A percentile compares a stretch with the other conserved stretches of the same genome.
Evolutionary conservation across 1,140 invertebrate species (phyloP).

Genomic region (Drosophila teissieri): DNA sequence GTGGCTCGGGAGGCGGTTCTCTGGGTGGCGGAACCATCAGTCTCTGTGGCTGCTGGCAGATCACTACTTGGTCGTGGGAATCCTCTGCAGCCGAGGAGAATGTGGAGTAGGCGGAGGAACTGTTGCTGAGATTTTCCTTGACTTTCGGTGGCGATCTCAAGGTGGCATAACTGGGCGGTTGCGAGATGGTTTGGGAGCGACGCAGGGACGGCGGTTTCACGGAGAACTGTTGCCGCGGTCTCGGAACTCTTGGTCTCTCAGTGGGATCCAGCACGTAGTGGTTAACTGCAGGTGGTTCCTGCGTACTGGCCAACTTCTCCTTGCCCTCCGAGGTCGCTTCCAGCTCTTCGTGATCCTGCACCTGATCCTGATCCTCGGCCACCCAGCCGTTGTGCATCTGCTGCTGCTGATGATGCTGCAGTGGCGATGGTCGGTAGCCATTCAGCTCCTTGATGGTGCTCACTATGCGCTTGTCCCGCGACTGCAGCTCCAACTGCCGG

Average conservation of each 20-base stretch:
- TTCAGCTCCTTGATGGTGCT: slow-evolving; percentile 86
- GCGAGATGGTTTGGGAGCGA: slow-evolving; percentile 75
- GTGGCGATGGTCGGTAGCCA: slow-evolving; percentile 86
- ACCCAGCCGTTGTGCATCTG: slow-evolving; percentile 86
- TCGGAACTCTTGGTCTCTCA: slow-evolving; percentile 54
- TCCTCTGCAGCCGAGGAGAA: slow-evolving; percentile 45
- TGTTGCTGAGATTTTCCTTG: slow-evolving; percentile 29
- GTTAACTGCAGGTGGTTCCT: slow-evolving; percentile 44
- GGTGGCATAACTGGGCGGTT: slow-evolving; percentile 56
- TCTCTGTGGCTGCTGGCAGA: slow-evolving; percentile 72
- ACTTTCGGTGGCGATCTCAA: slow-evolving; percentile 30
- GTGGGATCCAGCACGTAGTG: slow-evolving; percentile 78
- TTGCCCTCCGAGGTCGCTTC: neutral
- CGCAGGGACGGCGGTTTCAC: slow-evolving; percentile 71
- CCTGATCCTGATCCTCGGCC: slow-evolving; percentile 49
- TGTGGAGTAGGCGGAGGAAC: slow-evolving; percentile 53
- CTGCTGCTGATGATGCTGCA: slow-evolving; percentile 85
- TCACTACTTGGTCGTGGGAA: slow-evolving; percentile 47
- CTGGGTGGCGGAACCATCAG: slow-evolving; percentile 55
- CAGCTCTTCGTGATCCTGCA: neutral
- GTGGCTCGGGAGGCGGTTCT: slow-evolving; percentile 64
- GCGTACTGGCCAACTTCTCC: neutral
- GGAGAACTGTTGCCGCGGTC: slow-evolving; percentile 75
- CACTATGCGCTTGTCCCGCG: slow-evolving; percentile 59
- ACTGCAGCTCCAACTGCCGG: slow-evolving; percentile 57